Conservation (phyloP, 2,888 invertebrate species). For the Torymus tubicola region DNA sequence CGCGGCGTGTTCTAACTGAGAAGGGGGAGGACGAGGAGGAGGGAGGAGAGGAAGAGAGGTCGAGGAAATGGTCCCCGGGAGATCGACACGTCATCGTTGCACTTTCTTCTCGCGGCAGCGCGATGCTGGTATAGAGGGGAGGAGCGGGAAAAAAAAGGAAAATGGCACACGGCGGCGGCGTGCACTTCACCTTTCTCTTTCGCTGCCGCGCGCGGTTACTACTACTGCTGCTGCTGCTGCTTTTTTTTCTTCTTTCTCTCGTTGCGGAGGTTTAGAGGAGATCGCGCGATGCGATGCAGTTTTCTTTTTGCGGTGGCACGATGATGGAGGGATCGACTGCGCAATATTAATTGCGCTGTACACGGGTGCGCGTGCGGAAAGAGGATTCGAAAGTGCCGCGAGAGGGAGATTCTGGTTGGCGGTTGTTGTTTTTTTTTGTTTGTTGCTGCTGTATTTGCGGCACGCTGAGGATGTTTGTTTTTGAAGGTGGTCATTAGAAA, state of each 20-base stretch:
- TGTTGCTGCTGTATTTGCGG: too few species aligned
- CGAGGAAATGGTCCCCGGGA: constrained; percentile 38
- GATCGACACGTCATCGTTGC: constrained; percentile 64
- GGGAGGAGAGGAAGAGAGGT: constrained; percentile 36
- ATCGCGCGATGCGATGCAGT: constrained; percentile 3
- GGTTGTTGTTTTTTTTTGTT: too few species aligned
- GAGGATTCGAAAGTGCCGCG: constrained; percentile 32
- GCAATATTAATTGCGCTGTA: constrained; percentile 18
- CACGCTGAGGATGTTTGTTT: background rate
- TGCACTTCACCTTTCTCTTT: constrained; percentile 74
- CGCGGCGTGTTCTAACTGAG: background rate
- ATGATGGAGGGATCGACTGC: background rate
- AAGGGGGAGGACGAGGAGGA: constrained; percentile 12
- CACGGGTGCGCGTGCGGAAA: too few species aligned
- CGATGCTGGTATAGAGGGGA: background rate
- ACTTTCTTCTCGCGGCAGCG: constrained; percentile 68
- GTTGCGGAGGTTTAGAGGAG: background rate
- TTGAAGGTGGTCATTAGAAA: constrained; percentile 12
- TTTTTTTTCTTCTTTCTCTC: too few species aligned
- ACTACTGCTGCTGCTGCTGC: too few species aligned
- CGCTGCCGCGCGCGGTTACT: constrained; percentile 57
- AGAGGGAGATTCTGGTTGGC: background rate
- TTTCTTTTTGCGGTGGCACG: constrained; percentile 12
- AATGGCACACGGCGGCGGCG: constrained; percentile 62
- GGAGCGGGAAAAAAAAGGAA: constrained; percentile 45